These are phyloP conservation scores for Pitta sordida DNA, from an alignment of 2,113 vertebrate genomes.

Conservation along the genomic window DNA sequence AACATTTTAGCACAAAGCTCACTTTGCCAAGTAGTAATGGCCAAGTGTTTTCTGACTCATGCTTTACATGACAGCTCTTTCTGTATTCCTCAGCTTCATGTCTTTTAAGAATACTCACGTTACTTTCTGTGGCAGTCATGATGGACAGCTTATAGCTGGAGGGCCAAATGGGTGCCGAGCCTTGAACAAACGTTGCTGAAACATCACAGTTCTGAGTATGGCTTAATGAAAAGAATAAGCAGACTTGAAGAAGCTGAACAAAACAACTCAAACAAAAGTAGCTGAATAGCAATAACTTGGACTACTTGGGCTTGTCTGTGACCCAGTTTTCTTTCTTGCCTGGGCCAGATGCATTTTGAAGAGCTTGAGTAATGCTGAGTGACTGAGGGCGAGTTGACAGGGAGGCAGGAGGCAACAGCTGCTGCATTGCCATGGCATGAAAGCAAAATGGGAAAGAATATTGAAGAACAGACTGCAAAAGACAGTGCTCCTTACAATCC, in stretches of 20 bases:
- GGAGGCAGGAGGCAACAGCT: neutral
- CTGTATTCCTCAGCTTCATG: neutral
- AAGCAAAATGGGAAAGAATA: neutral
- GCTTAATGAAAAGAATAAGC: neutral
- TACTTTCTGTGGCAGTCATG: neutral
- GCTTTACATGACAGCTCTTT: neutral
- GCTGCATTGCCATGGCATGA: neutral
- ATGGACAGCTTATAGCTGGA: neutral
- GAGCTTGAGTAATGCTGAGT: rapidly evolving
- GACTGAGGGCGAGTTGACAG: rapidly evolving
- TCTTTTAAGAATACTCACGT: neutral
- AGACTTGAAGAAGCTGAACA: neutral
- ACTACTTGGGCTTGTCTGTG: neutral
- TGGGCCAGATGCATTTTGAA: neutral
- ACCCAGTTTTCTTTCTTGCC: neutral
- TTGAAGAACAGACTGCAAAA: neutral
- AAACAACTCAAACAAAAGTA: neutral
- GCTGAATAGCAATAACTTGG: neutral
- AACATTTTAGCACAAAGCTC: neutral
- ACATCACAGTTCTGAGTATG: neutral
- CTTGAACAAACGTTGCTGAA: neutral
- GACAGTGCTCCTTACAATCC: rapidly evolving
- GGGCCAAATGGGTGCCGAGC: neutral
- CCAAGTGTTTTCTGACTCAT: neutral
- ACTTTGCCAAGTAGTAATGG: neutral